These are phyloP conservation scores for Erythrolamprus reginae DNA, from an alignment of 2,113 vertebrate species.

Conservation along the genomic window DNA sequence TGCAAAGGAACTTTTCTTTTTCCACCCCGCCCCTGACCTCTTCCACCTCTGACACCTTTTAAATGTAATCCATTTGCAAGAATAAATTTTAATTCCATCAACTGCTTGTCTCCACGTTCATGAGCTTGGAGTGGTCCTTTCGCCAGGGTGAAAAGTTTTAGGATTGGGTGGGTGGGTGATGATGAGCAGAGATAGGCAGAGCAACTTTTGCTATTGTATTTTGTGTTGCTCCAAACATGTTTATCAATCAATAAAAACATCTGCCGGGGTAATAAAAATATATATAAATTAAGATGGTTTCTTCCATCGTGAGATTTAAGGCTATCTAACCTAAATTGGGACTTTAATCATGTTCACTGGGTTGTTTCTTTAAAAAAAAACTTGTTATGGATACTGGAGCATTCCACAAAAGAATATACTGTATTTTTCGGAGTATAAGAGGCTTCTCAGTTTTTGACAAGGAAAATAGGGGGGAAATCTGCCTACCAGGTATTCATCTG, in stretches of 20 bases:
- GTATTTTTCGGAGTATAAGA: too few relatives aligned
- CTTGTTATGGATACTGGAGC: neutral
- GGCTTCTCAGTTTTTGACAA: too few relatives aligned
- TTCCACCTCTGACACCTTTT: conserved; percentile 77
- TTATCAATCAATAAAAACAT: neutral
- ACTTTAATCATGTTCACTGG: neutral
- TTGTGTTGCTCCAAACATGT: neutral
- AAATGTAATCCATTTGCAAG: conserved; percentile 90
- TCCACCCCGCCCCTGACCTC: conserved; percentile 64
- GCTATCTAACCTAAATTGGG: neutral
- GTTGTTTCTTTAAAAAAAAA: neutral
- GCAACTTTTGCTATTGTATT: too few relatives aligned
- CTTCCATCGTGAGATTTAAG: neutral
- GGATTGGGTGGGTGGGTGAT: neutral
- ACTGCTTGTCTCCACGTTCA: conserved; percentile 47
- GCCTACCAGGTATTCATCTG: too few relatives aligned
- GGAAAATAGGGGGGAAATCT: too few relatives aligned
- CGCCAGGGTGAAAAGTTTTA: conserved; percentile 2
- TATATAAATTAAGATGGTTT: neutral
- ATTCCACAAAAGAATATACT: neutral
- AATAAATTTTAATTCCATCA: conserved; percentile 85
- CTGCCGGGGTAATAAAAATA: neutral
- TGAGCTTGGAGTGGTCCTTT: neutral
- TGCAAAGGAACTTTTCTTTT: conserved; percentile 25
- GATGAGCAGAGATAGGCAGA: neutral